Evolutionary conservation across 2,797 vertebrate species (phyloP).

Genomic region (Spinibarbus caldwelli): DNA sequence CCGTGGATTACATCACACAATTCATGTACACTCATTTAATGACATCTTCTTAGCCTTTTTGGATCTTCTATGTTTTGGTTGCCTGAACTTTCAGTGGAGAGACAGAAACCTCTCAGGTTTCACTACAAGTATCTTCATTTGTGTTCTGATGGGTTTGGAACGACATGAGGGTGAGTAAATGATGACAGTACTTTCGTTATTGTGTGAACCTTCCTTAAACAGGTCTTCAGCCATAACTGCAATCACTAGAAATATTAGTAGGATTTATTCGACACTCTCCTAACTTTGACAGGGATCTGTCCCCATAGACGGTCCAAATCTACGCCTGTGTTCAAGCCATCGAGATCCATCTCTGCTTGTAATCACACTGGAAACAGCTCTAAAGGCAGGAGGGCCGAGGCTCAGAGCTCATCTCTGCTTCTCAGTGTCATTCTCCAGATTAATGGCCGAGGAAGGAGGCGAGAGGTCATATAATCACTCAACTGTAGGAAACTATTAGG

Average conservation of each 20-base stretch:
- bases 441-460: conserved; percentile 38
- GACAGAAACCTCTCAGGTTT: neutral
- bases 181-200: neutral
- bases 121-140: neutral
- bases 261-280: neutral
- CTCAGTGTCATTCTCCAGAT: conserved; percentile 29
- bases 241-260: neutral
- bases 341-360: conserved; percentile 18
- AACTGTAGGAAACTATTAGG: conserved; percentile 44
- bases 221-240: neutral
- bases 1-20: neutral
- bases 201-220: neutral
- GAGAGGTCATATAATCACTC: conserved; percentile 55
- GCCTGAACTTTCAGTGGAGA: neutral
- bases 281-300: neutral
- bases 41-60: neutral
- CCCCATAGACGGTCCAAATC: neutral
- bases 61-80: neutral
- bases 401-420: conserved; percentile 29
- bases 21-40: neutral
- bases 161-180: neutral
- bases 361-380: conserved; percentile 24
- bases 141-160: neutral
- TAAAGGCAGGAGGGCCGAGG: conserved; percentile 37
- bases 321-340: neutral